A percentile compares a stretch with the other conserved stretches of the same genome.
Conservation (phyloP, 2,888 invertebrate species). For the Molanna angustata region DNA sequence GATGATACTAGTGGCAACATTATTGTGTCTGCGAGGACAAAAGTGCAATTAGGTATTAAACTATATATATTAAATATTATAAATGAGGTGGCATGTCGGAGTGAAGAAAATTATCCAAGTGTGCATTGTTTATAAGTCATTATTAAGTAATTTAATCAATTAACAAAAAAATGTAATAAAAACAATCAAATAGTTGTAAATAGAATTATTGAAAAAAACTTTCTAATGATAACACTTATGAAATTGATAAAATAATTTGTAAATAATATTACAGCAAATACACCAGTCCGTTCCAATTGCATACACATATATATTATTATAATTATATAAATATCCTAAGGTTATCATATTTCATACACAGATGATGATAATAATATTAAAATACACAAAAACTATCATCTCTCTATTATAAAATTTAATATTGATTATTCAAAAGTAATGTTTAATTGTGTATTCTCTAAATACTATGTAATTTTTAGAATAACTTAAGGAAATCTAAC, state of each 20-base stretch:
- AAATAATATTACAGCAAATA: constrained; percentile 13
- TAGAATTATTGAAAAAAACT: constrained; percentile 18
- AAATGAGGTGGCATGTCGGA: too few species aligned
- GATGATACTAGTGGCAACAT: background rate
- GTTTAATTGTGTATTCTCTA: too few species aligned
- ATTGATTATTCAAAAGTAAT: too few species aligned
- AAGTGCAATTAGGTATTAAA: constrained; percentile 31
- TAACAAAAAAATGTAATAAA: constrained; percentile 16
- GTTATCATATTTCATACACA: too few species aligned
- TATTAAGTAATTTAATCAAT: constrained; percentile 20
- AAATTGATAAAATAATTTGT: background rate
- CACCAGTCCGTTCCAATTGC: constrained; percentile 32
- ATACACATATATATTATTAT: constrained; percentile 7
- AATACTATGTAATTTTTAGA: too few species aligned
- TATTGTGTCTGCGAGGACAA: constrained; percentile 19
- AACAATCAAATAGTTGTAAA: constrained; percentile 31
- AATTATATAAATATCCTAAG: background rate
- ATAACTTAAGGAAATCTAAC: too few species aligned
- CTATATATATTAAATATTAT: too few species aligned
- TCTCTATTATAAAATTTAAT: too few species aligned
- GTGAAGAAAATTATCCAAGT: background rate
- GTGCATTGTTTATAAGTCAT: constrained; percentile 24
- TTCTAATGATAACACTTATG: constrained; percentile 13
- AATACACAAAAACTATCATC: too few species aligned
- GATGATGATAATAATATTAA: too few species aligned